phyloP scores from a whole-genome alignment of 2,797 vertebrate species.

The Takifugu rubripes region DNA sequence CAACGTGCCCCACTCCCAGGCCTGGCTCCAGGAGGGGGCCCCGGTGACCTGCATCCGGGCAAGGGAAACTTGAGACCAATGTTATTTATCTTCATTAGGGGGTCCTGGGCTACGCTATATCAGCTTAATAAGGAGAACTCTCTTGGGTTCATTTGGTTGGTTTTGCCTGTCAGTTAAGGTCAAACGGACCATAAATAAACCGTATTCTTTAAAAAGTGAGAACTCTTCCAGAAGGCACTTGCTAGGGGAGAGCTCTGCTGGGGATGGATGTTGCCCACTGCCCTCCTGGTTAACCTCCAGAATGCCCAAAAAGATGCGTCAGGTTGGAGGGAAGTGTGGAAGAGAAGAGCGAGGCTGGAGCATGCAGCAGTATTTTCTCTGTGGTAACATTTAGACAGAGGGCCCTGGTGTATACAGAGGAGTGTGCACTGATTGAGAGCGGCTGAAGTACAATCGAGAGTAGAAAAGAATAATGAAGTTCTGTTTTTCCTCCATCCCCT shows the following conservation, averaged over 20 bases:
- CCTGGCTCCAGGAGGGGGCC: too few relatives aligned
- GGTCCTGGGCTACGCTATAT: too few relatives aligned
- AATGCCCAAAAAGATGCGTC: constrained; percentile 37
- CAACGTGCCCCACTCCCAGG: too few relatives aligned
- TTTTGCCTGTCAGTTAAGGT: constrained; percentile 34
- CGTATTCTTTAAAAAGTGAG: background rate
- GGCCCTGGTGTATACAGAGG: constrained; percentile 50
- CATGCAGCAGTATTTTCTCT: constrained; percentile 33
- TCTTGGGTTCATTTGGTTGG: constrained; percentile 19
- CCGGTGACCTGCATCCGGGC: too few relatives aligned
- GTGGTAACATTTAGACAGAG: constrained; percentile 72
- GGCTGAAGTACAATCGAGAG: constrained; percentile 47
- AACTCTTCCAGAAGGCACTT: background rate
- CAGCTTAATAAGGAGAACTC: constrained; percentile 11
- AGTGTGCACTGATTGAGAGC: constrained; percentile 63
- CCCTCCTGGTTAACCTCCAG: background rate
- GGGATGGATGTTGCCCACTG: constrained; percentile 40
- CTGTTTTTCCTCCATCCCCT: constrained; percentile 6
- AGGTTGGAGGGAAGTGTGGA: constrained; percentile 3
- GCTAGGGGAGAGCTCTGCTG: constrained; percentile 46
- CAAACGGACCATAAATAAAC: too few relatives aligned
- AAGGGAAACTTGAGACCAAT: too few relatives aligned
- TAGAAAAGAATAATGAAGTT: constrained; percentile 23
- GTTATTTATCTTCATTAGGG: too few relatives aligned
- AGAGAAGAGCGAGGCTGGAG: constrained; percentile 6